Base-by-base conservation (phyloP, 1,140 invertebrate species). In the Ericerus pela region DNA sequence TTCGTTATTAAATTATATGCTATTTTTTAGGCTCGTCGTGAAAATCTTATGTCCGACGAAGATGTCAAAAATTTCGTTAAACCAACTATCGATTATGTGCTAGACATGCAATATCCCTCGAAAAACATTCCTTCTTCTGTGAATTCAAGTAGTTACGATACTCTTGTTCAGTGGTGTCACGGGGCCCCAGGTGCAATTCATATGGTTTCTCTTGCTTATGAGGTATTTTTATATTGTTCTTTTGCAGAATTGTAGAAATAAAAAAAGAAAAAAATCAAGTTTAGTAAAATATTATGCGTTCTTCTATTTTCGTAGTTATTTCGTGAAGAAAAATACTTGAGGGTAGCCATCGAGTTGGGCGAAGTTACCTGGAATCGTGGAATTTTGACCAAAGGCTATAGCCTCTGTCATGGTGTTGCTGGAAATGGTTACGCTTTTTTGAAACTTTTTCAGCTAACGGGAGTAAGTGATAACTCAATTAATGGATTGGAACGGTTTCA, bases 91-190 rank as follows among this genome's bases (percentile, higher is more conserved):
- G 74, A 86, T 60, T 84, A 74, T 66, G 66, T 88, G 57, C 60
- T 74, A 6, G 67, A 63, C n/a, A 58, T 76, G 33, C 72, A 74
- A 62, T 85, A 76, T 68, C 67, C 76, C n/a, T 84, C 83, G 61
- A 85, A 85, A 2, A 95, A 95, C 71, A 86, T 85, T 67, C 85
- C 85, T 2, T 93, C 89, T 0, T 92, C 89, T 0, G 53, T 84
- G 1, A 79, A 77, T 14, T 83, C 77, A 61, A 71, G 70, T 29
- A 70, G 69, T 29, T 87, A 94, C 65, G 88, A 95, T 66, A 79
- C 77, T 68, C 74, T 95, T 37, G 80, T 96, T 1, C 92, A 96
- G 61, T 96, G 92, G 92, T 96, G 92, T 74, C 91, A 96, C 69
- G 93, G 93, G 14, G 87, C 90, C 20, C 86, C 92, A 41, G 91